Conservation (phyloP, 1,140 invertebrate species). For the Pantala flavescens region DNA sequence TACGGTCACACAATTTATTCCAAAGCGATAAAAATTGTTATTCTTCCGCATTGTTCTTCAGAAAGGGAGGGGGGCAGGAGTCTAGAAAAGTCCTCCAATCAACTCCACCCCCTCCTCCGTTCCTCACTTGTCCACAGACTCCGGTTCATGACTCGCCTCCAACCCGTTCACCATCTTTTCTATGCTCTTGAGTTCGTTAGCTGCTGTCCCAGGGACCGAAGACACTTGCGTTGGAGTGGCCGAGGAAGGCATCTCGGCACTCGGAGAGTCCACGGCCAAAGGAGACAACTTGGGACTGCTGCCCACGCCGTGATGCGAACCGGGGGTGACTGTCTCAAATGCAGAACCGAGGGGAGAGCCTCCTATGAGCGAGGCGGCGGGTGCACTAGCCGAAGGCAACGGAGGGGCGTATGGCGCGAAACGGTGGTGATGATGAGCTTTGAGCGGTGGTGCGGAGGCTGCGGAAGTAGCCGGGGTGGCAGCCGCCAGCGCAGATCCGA, state of each 20-base stretch:
- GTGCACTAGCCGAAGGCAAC: conserved; percentile 27
- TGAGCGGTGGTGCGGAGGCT: conserved; percentile 36
- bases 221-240: conserved; percentile 25
- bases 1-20: neutral
- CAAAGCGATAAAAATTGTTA: no score
- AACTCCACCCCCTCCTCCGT: neutral
- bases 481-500: conserved; percentile 36
- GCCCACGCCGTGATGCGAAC: conserved; percentile 31
- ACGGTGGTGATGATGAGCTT: conserved; percentile 44
- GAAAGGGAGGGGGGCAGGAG: neutral
- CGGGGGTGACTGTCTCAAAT: conserved; percentile 73
- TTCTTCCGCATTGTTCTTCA: no score
- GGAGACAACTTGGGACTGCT: conserved; percentile 41
- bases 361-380: conserved; percentile 32
- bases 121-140: neutral
- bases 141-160: conserved; percentile 36
- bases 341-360: conserved; percentile 57
- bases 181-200: conserved; percentile 78
- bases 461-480: conserved; percentile 38
- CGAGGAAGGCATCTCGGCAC: conserved; percentile 37
- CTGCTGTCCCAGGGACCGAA: conserved; percentile 25
- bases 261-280: conserved; percentile 15
- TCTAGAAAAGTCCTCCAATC: neutral
- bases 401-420: conserved; percentile 78
- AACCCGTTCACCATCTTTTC: conserved; percentile 94